Percentiles rank a stretch among this genome's conserved stretches.
Evolutionary conservation across 2,888 invertebrate species (phyloP).

Genomic region (Pediacus dermestoides): DNA sequence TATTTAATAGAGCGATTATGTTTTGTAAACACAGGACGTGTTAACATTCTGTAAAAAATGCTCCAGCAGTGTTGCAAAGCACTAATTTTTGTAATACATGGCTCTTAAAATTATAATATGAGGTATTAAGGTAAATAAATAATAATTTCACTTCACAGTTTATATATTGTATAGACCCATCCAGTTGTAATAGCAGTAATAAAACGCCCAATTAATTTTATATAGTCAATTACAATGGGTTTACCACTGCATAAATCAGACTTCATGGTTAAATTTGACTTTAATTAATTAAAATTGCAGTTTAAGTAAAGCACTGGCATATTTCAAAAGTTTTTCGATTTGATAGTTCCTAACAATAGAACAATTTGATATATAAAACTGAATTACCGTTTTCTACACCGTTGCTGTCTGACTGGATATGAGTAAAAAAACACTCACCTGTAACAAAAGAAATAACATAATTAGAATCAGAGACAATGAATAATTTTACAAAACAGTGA

Average conservation of each 20-base stretch:
- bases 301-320: no score
- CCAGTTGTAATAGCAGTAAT: constrained; percentile 1
- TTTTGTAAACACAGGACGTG: constrained; percentile 20
- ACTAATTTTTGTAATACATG: constrained; percentile 2
- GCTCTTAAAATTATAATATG: neutral
- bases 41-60: constrained; percentile 25
- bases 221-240: neutral
- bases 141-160: neutral
- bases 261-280: no score
- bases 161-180: neutral
- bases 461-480: no score
- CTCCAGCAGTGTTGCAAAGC: neutral
- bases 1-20: constrained; percentile 27
- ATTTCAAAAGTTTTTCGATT: no score
- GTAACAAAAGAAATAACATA: constrained; percentile 20
- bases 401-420: no score
- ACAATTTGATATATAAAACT: no score
- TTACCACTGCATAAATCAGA: no score
- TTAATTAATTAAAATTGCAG: no score
- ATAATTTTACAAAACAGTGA: constrained; percentile 9
- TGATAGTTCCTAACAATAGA: no score
- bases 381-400: no score
- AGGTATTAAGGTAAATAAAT: constrained; percentile 2
- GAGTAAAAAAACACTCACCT: constrained; percentile 20
- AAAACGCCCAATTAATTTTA: constrained; percentile 1